Conservation (phyloP, 2,113 vertebrate genomes). For the Notarius lentiginosus region DNA sequence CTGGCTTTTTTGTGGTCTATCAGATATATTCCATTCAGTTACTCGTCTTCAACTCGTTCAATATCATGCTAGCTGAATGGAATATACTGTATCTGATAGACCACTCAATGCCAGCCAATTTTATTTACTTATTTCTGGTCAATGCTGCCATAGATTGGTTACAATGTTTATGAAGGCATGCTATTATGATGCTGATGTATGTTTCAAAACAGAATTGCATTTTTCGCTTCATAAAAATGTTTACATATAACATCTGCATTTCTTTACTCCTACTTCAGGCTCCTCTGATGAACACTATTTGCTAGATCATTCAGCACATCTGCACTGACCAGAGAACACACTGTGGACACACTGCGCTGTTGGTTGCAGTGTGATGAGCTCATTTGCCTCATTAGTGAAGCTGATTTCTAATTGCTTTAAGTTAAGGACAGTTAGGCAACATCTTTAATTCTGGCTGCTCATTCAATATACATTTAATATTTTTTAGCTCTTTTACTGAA, state of each 20-base stretch:
- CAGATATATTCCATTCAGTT: too few relatives aligned
- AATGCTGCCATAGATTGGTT: neutral
- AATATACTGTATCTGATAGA: too few relatives aligned
- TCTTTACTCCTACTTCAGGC: slow-evolving; percentile 4
- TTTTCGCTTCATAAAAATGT: neutral
- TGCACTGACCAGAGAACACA: neutral
- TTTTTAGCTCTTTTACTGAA: neutral
- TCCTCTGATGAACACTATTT: slow-evolving; percentile 11
- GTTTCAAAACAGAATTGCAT: neutral
- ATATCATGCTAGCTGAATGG: too few relatives aligned
- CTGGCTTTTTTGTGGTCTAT: too few relatives aligned
- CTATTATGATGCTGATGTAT: neutral
- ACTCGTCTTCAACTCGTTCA: too few relatives aligned
- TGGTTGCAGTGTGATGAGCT: slow-evolving; percentile 40
- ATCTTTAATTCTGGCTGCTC: neutral
- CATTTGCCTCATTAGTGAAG: slow-evolving; percentile 9
- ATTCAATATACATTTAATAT: neutral
- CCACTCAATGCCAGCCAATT: too few relatives aligned
- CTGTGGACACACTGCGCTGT: slow-evolving; percentile 19
- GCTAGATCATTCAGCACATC: slow-evolving; percentile 31
- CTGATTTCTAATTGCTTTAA: slow-evolving; percentile 23
- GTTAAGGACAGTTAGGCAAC: neutral
- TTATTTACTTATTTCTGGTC: neutral
- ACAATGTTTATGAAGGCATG: neutral
- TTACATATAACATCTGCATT: neutral